phyloP scores from a whole-genome alignment of 30 jellyfish, hydroid and myxozoan genomes.

The Pelagia noctiluca region DNA sequence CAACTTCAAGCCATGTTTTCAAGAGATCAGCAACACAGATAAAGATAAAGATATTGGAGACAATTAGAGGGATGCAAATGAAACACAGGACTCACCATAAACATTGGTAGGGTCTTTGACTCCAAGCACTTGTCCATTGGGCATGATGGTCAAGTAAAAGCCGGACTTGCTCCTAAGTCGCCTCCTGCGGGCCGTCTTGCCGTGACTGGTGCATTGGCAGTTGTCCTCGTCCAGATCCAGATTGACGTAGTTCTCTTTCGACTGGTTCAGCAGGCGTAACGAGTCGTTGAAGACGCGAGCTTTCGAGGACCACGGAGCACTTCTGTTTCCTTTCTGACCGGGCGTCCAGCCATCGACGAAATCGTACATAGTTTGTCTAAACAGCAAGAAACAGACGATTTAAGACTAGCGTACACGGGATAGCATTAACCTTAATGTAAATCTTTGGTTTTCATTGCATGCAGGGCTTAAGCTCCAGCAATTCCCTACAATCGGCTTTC shows the following conservation, averaged over 20 bases:
- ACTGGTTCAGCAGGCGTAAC: constrained; percentile 18
- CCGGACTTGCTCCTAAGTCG: constrained; percentile 96
- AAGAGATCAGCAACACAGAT: too few relatives aligned
- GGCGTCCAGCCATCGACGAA: constrained; percentile 82
- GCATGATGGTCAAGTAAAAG: constrained; percentile 96
- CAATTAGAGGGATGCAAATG: too few relatives aligned
- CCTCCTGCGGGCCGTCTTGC: constrained; percentile 95
- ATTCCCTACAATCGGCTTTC: background rate
- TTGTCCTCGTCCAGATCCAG: constrained; percentile 46
- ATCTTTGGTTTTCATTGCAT: background rate
- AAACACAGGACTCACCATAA: constrained; percentile 92
- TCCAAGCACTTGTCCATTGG: constrained; percentile 97
- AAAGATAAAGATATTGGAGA: too few relatives aligned
- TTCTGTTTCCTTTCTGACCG: too few relatives aligned
- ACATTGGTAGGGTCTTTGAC: constrained; percentile 85
- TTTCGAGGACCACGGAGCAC: constrained; percentile 51
- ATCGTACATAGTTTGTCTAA: constrained; percentile 86
- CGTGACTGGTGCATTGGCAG: constrained; percentile 88
- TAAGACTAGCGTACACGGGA: background rate
- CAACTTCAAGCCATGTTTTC: too few relatives aligned
- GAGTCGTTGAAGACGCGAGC: constrained; percentile 29
- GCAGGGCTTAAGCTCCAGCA: background rate
- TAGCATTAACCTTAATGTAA: background rate
- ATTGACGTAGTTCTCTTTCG: constrained; percentile 47
- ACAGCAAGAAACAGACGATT: constrained; percentile 25